Percentiles rank a stretch among this genome's conserved stretches.
phyloP scores from a whole-genome alignment of 2,797 vertebrate species.

The Microchirus variegatus region DNA sequence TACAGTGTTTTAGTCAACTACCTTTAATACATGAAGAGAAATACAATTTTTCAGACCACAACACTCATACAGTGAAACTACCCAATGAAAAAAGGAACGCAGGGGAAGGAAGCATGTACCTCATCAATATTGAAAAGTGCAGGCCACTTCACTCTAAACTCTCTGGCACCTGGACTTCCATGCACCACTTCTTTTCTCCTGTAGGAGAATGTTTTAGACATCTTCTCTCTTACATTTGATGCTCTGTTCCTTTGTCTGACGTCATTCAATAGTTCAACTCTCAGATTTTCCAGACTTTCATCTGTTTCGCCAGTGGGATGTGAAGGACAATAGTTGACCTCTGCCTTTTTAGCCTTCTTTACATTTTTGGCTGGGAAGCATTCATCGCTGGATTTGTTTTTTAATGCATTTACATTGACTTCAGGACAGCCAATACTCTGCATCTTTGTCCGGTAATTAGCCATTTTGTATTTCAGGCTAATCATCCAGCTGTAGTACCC shows the following conservation, averaged over 20 bases:
- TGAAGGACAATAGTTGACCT: constrained; percentile 22
- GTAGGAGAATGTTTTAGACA: constrained; percentile 12
- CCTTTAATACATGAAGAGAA: too few species aligned
- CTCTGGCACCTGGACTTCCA: not conserved
- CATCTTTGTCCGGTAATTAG: constrained; percentile 28
- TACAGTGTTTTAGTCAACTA: not conserved
- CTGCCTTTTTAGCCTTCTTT: constrained; percentile 13
- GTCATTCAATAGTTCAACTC: constrained; percentile 2
- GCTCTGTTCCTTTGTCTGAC: not conserved
- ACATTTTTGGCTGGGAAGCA: constrained; percentile 23
- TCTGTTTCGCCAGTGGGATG: constrained; percentile 6
- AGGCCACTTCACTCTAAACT: constrained; percentile 17
- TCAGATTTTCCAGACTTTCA: constrained; percentile 9
- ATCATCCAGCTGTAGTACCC: constrained; percentile 26
- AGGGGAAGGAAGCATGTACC: not conserved
- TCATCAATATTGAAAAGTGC: constrained; percentile 12
- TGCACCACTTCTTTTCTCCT: constrained; percentile 15
- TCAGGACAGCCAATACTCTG: constrained; percentile 9
- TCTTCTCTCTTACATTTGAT: constrained; percentile 4
- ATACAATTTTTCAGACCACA: too few species aligned
- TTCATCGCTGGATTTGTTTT: constrained; percentile 8
- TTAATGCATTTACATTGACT: constrained; percentile 25
- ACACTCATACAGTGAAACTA: not conserved
- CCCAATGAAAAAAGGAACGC: not conserved
- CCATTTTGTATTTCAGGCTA: constrained; percentile 34